Base-by-base conservation (phyloP, 2,113 vertebrate species). In the Holacanthus passer region DNA sequence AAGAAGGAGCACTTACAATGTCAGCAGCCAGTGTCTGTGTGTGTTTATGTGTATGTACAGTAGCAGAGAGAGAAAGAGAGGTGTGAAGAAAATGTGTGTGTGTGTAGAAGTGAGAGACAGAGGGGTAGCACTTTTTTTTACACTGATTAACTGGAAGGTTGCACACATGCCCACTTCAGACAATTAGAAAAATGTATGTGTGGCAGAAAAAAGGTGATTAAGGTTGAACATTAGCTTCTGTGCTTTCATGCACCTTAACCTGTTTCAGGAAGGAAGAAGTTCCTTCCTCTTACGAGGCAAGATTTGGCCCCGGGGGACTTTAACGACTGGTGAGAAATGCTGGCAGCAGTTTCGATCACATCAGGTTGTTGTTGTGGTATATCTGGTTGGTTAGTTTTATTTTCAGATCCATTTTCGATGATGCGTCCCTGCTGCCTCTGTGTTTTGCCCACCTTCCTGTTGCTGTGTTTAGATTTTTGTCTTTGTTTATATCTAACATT, bases 141-240 rank as follows among this genome's bases (percentile, higher is more conserved):
- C 47, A n/a, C 31, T 29, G 48, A 50, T 41, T 63, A 20, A 71
- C 58, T 64, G 66, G 41, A 66, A 82, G 71, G 19, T 77, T 73
- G 20, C 43, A 19, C 55, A 50, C 24, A 4, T 43, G 24, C 1
- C 8, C 32, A 29, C n/a, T 52, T 39, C 16, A 32, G 58, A 35
- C 1, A 1, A 69, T 55, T 27, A n/a, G 32, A 27, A 68, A 14
- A 4, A 1, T 22, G 45, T 62, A 32, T 11, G 56, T 65, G 35
- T 24, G 55, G 55, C 19, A 60, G 16, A 55, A 31, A 69, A 31
- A 66, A 60, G n/a, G 41, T 60, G 39, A 50, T 75, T 73, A 11
- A 41, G 59, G 69, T 78, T 81, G 65, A 71, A 70, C 64, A 71
- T 79, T 74, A 70, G n/a, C 68, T 48, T 17, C 22, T 16, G 8